Evolutionary conservation across 2,113 vertebrate genomes (phyloP).

Genomic region (Peromyscus leucopus): DNA sequence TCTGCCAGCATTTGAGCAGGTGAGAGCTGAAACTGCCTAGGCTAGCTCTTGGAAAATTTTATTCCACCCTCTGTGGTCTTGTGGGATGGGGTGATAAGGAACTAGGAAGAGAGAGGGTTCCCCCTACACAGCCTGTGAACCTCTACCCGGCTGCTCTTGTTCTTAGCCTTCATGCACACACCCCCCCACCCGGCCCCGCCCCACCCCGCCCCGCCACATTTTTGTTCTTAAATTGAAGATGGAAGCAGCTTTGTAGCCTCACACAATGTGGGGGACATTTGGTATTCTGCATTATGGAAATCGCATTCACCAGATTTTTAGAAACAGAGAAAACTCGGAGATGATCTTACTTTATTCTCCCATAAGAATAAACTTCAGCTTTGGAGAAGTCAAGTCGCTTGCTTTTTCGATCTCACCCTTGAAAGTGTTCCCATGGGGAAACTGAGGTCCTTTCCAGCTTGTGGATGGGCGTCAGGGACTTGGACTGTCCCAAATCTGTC

Average conservation of each 20-base stretch:
- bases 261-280: conserved; percentile 63
- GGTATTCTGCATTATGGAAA: conserved; percentile 70
- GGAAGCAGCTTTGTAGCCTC: conserved; percentile 62
- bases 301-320: conserved; percentile 74
- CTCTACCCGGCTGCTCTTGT: neutral
- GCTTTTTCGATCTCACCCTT: conserved; percentile 33
- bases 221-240: conserved; percentile 30
- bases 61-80: neutral
- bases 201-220: neutral
- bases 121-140: neutral
- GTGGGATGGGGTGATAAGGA: neutral
- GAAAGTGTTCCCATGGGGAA: conserved; percentile 47
- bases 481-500: conserved; percentile 68
- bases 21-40: neutral
- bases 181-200: too few species aligned
- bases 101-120: neutral
- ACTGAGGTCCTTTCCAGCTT: conserved; percentile 12
- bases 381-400: conserved; percentile 43
- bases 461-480: conserved; percentile 23
- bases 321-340: conserved; percentile 38
- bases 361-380: conserved; percentile 18
- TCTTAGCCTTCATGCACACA: neutral
- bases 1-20: neutral
- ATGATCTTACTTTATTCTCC: conserved; percentile 41
- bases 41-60: neutral